Percentiles rank a stretch among this genome's conserved stretches.
Evolutionary conservation across 1,140 invertebrate genomes (phyloP).

Genomic region (Panagrolaimus sp.): DNA sequence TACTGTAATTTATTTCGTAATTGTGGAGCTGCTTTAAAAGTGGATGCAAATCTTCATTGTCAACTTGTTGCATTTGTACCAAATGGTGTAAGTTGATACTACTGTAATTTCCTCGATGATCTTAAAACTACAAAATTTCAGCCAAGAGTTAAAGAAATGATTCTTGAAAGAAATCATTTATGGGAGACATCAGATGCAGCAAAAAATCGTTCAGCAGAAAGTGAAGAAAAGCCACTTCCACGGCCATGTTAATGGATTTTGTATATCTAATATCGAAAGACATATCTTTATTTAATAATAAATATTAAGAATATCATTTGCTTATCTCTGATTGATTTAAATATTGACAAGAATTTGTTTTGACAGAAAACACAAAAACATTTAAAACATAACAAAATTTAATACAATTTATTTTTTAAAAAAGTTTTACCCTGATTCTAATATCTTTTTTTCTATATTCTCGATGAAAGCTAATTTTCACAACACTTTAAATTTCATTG

Average conservation of each 20-base stretch:
- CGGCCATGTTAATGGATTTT: background rate
- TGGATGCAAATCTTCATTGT: conserved; percentile 26
- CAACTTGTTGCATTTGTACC: conserved; percentile 31
- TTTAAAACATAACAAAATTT: too few species aligned
- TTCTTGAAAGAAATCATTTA: background rate
- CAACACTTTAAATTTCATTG: too few species aligned
- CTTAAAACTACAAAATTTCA: background rate
- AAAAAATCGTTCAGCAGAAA: background rate
- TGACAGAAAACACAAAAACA: too few species aligned
- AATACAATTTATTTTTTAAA: too few species aligned
- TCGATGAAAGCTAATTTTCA: too few species aligned
- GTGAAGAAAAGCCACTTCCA: background rate
- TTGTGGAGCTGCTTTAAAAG: conserved; percentile 26
- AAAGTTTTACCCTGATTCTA: too few species aligned
- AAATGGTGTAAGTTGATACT: conserved; percentile 23
- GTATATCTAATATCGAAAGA: too few species aligned
- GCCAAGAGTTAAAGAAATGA: conserved; percentile 1
- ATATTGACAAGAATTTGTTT: too few species aligned
- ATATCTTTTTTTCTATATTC: too few species aligned
- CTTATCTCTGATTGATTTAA: too few species aligned
- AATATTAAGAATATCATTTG: too few species aligned
- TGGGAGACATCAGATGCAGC: background rate
- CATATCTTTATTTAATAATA: too few species aligned
- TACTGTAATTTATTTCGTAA: conserved; percentile 33
- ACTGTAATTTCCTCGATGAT: background rate